Conservation (phyloP, 2,888 invertebrate species). For the Idaea biselata region DNA sequence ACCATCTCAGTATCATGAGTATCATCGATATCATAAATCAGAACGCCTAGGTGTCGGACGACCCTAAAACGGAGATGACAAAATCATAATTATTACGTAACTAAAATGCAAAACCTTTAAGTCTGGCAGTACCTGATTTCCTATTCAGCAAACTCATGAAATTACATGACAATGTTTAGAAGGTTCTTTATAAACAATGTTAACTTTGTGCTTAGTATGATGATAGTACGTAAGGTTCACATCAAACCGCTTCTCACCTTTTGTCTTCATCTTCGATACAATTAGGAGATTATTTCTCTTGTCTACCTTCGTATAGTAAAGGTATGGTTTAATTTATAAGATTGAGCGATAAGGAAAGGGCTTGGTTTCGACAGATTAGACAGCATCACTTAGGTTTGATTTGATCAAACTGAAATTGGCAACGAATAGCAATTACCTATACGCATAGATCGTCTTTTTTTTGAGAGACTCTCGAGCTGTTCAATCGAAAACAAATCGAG, state of each 20-base stretch:
- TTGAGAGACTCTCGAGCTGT: too few relatives aligned
- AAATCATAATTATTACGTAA: background rate
- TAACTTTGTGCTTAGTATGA: slow-evolving; percentile 16
- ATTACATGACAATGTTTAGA: slow-evolving; percentile 13
- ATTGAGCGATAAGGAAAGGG: slow-evolving; percentile 10
- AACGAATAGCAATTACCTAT: too few relatives aligned
- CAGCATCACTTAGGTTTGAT: too few relatives aligned
- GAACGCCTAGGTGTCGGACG: background rate
- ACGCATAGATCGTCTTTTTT: too few relatives aligned
- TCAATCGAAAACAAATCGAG: too few relatives aligned
- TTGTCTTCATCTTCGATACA: slow-evolving; percentile 49
- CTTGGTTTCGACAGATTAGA: too few relatives aligned
- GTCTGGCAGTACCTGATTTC: background rate
- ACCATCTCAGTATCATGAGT: too few relatives aligned
- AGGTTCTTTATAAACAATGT: background rate
- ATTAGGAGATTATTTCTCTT: slow-evolving; percentile 65
- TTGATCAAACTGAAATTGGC: too few relatives aligned
- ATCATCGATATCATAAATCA: background rate
- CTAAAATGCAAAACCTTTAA: background rate
- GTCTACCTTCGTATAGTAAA: slow-evolving; percentile 50
- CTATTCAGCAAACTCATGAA: slow-evolving; percentile 2
- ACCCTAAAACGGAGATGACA: background rate
- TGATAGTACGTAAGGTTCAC: slow-evolving; percentile 27
- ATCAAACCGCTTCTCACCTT: slow-evolving; percentile 49
- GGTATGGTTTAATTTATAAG: slow-evolving; percentile 29